Base-by-base conservation (phyloP, 2,888 invertebrate species). In the Lysandra bellargus region DNA sequence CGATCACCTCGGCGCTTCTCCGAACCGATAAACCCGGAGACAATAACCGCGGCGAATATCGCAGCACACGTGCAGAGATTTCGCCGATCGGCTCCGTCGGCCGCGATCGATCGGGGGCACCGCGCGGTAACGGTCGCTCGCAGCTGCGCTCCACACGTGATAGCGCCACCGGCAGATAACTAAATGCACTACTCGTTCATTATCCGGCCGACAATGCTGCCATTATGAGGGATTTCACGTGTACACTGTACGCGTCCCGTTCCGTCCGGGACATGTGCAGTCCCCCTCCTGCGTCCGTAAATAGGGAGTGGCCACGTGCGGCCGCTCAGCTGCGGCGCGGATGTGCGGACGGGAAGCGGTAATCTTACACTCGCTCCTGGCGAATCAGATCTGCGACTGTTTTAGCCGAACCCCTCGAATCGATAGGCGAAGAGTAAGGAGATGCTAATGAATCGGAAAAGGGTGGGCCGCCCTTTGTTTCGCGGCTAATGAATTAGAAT, bases 251-350 rank as follows among this genome's bases (percentile, higher is more conserved):
- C 91, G 88, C 89, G 93, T 93, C 92, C 90, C 93, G 92, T 93
- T 93, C 92, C 90, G 93, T 92, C 92, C 92, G 90, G 93, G 93
- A 94, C 94, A 94, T 94, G 92, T 94, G 94, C 88, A 92, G 89
- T 89, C 93, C 93, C 93, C 93, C 94, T 93, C 89, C 85, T 89
- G 89, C 90, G 92, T 93, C 94, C 93, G 94, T 94, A 94, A 94
- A 94, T 94, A 94, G 94, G 94, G 94, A 92, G 90, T 92, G 91
- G 91, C 93, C 94, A 94, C 94, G 94, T 94, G 94, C 93, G 92
- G 90, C 89, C 90, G 93, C 87, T 92, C 94, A 93, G 94, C 93
- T 93, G 94, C 90, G 91, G 85, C 92, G 90, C 93, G 94, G 94
- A 93, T 93, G 92, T 90, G 87, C 88, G 92, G 93, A 93, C 93